Evolutionary conservation across 2,797 vertebrate genomes (phyloP), one percentile per base, ranked within the genome.

Genomic region (Acomys russatus): DNA sequence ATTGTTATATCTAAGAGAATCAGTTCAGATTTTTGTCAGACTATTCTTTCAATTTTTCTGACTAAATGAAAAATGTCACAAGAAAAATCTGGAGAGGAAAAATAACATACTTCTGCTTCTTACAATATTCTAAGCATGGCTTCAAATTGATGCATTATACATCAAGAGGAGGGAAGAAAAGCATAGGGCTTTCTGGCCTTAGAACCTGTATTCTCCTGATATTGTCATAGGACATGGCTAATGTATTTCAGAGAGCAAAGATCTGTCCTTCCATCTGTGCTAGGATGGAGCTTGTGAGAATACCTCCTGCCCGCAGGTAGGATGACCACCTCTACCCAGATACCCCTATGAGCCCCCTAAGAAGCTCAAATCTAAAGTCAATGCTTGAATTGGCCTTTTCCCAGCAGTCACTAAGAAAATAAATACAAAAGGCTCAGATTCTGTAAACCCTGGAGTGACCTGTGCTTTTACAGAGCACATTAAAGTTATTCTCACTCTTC

Each of bases 51-150:
- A 90, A 59, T 3, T 90, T 77, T 85, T 92, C 66, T 64, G 6
- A 70, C 61, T 95, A 70, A 56, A 76, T 80, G 28, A 92, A 89
- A 85, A 44, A 28, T 71, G 80, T 76, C 30, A 54, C 30, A 70
- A 70, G 64, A 86, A 51, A 66, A 74, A 74, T 4, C 30, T 49
- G 8, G 35, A 14, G 71, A 77, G 22, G 18, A 20, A 84, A 33
- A 66, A 70, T 61, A 82, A 70, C 22, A 70, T 70, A 25, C 49
- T 85, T 68, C 44, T 54, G 44, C 64, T 86, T 76, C 33, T 89
- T 89, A 25, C 14, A 66, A 12, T 78, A 91, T 64, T 73, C 35
- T 70, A 94, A 68, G 70, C 25, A n/a, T 70, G 44, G 71, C 59
- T 93, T 91, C 66, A 92, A 66, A 92, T 49, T 0, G 66, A 33